Evolutionary conservation across 1,140 invertebrate genomes (phyloP), one percentile per base, ranked within the genome.

Genomic region (Nasonia longicornis): DNA sequence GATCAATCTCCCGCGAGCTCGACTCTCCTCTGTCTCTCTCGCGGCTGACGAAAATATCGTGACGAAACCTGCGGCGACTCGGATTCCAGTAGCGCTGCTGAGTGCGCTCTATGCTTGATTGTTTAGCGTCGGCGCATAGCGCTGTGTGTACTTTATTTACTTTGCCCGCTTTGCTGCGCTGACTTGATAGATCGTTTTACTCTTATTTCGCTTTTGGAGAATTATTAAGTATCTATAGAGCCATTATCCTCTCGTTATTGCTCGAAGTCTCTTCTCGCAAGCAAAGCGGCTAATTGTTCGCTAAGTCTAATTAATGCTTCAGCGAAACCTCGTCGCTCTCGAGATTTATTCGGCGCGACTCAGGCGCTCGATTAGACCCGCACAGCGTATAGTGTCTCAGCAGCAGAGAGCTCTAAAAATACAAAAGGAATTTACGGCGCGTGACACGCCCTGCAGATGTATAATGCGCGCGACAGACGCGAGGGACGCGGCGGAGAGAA

Each of bases 1-100:
- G 75, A 88, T 87, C 87, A 86, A 88, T 88, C 86, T 86, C 82
- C 76, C 7, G 38, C 16, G 11, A 29, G 29, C n/a, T 66, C 11
- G 3, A 22, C 67, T 42, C 38, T 42, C 38, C 10, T 42, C 7
- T 77, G 2, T 69, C 10, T 35, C 26, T 69, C 26, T 72, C 11
- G 11, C 16, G 2, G 10, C 31, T 75, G 84, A 85, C 84, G 69
- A 83, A 86, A 85, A 85, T 84, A 84, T 77, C 71, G 42, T 72
- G 45, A 72, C 16, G 67, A 71, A 48, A 77, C 4, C n/a, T 48
- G 26, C 48, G 48, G 2, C 16, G 16, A 22, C 26, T 64, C 8
- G 31, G 12, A 74, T 77, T 77, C 20, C 52, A 20, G 20, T 42
- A 42, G 38, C 38, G 38, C 8, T 42, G 38, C 6, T 42, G 38